Evolutionary conservation across 2,797 vertebrate species (phyloP), one percentile per base, ranked within the genome.

Genomic region (Lateolabrax maculatus): DNA sequence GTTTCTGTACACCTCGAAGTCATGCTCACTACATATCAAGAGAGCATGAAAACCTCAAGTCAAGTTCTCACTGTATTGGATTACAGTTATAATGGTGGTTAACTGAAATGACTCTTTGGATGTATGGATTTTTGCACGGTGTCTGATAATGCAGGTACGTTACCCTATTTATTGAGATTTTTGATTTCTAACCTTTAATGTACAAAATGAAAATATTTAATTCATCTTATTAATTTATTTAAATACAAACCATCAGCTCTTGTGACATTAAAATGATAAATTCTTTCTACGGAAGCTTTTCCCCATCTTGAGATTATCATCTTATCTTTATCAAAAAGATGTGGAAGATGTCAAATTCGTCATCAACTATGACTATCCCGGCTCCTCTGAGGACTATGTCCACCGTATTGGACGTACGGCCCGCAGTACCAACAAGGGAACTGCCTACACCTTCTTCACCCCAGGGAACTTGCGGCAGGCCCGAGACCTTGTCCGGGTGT

Each of bases 311-410:
- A 84, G 92, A 95, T 94, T 15, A 92, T 94, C 1, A 5, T 44
- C 6, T 49, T 39, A 51, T 81, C 39, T 80, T 69, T 43, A 92
- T 60, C 69, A 65, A 77, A 86, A 95, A 99, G 98, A 99, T 3
- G 98, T 99, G 95, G 98, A 99, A 93, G 98, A 99, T 58, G 93
- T 99, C 86, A 99, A 99, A 95, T 99, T 99, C 93, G 98, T 99
- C 94, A 99, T 99, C 97, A 99, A 99, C 96, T 99, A 99, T 91
- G 98, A 99, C 95, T 99, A 99, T 93, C 98, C 98, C 78, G 98
- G 95, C 95, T 99, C 96, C 85, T 99, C 98, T 0, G 98, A 99
- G 93, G 98, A 99, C 93, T 99, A 99, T 0, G 98, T 99, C 83
- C 98, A 99, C 85, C 97, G 98, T 5, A 99, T 99, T 61, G 98